phyloP scores from a whole-genome alignment of 2,797 vertebrate species.

The Sandelia bainsii region DNA sequence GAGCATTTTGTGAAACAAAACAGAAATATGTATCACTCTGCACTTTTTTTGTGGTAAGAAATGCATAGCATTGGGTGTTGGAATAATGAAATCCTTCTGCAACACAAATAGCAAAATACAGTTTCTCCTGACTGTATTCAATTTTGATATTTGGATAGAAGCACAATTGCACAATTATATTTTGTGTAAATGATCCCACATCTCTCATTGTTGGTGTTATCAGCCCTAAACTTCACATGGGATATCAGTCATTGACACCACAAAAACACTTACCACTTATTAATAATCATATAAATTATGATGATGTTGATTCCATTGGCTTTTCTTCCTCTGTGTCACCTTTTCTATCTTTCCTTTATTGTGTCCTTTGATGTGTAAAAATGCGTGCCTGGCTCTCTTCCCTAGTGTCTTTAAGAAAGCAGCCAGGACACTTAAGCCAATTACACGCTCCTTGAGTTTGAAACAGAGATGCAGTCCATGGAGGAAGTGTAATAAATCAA shows the following conservation, averaged over 20 bases:
- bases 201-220: constrained; percentile 36
- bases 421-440: constrained; percentile 57
- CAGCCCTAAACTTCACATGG: constrained; percentile 32
- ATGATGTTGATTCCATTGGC: constrained; percentile 41
- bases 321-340: constrained; percentile 24
- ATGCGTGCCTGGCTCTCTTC: constrained; percentile 39
- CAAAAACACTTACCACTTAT: constrained; percentile 29
- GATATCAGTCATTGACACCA: constrained; percentile 43
- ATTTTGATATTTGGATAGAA: background rate
- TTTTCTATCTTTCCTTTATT: constrained; percentile 14
- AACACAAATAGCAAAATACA: constrained; percentile 20
- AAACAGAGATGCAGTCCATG: constrained; percentile 34
- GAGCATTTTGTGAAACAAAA: constrained; percentile 42
- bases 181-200: constrained; percentile 15
- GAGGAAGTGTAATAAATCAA: constrained; percentile 52
- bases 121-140: background rate
- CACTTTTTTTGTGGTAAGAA: constrained; percentile 17
- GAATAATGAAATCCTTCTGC: constrained; percentile 33
- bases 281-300: constrained; percentile 44
- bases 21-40: constrained; percentile 25
- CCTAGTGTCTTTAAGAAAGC: constrained; percentile 42
- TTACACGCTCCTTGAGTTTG: constrained; percentile 52
- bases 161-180: constrained; percentile 5
- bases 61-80: constrained; percentile 9
- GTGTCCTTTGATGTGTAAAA: constrained; percentile 41